Evolutionary conservation across 2,797 vertebrate genomes (phyloP).

Genomic region (Amblyopsis hoosieri): DNA sequence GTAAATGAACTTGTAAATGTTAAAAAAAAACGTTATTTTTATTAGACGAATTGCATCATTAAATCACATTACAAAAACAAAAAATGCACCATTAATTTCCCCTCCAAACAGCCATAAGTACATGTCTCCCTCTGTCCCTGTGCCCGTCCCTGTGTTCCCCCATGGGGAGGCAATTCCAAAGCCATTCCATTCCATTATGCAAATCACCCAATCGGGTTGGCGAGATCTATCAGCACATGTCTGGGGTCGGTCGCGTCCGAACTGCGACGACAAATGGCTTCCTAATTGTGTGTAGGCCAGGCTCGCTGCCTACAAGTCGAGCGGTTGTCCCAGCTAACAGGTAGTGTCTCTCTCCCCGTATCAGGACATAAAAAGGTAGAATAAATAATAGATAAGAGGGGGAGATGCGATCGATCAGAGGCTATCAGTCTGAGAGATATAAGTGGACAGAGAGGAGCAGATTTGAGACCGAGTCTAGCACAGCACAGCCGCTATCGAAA

Average conservation of each 20-base stretch:
- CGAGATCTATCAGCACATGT: slow-evolving; percentile 84
- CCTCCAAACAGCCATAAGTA: slow-evolving; percentile 94
- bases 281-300: slow-evolving; percentile 76
- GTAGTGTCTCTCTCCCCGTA: slow-evolving; percentile 62
- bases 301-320: slow-evolving; percentile 25
- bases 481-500: slow-evolving; percentile 52
- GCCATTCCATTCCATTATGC: slow-evolving; percentile 92
- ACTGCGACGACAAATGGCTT: slow-evolving; percentile 89
- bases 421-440: slow-evolving; percentile 68
- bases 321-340: slow-evolving; percentile 52
- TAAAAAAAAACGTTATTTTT: slow-evolving; percentile 90
- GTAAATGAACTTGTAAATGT: slow-evolving; percentile 80
- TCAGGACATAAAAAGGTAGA: slow-evolving; percentile 56
- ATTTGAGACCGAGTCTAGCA: slow-evolving; percentile 49
- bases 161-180: slow-evolving; percentile 85
- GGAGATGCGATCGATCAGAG: slow-evolving; percentile 74
- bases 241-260: slow-evolving; percentile 78
- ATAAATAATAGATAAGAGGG: slow-evolving; percentile 73
- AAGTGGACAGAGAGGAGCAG: slow-evolving; percentile 63
- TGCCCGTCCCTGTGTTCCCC: slow-evolving; percentile 90
- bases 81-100: slow-evolving; percentile 99
- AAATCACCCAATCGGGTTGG: slow-evolving; percentile 86
- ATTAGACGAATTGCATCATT: slow-evolving; percentile 99
- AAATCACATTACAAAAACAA: slow-evolving; percentile 99
- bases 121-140: slow-evolving; percentile 86